A percentile compares a stretch with the other conserved stretches of the same genome.
phyloP scores from a whole-genome alignment of 92 coral and sea anemone species.

The Zoanthus gigantus region DNA sequence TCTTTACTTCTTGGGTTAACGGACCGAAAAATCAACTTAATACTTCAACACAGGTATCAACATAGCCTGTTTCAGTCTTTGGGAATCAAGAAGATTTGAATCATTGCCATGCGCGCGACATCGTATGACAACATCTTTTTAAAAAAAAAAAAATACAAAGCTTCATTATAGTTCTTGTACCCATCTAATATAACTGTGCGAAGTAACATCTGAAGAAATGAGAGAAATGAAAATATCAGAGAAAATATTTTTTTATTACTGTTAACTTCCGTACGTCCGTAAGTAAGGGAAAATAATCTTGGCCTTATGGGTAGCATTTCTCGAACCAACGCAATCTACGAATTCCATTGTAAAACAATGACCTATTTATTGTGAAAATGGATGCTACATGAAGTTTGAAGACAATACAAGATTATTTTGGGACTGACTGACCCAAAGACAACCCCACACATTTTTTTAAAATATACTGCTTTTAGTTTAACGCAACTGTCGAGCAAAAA shows the following conservation, averaged over 20 bases:
- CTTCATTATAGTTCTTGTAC: background rate
- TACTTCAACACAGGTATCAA: too few species aligned
- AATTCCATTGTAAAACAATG: constrained; percentile 38
- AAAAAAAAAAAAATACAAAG: background rate
- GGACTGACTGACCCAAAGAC: background rate
- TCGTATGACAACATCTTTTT: background rate
- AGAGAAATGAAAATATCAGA: background rate
- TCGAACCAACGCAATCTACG: constrained; percentile 1
- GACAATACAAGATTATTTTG: constrained; percentile 29
- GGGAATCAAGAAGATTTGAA: background rate
- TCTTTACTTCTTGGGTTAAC: too few species aligned
- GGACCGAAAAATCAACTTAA: too few species aligned
- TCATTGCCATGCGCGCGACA: background rate
- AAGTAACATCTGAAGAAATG: too few species aligned
- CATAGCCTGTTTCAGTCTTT: background rate
- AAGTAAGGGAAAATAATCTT: background rate
- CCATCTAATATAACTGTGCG: background rate
- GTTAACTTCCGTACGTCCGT: constrained; percentile 3
- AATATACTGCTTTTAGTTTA: background rate
- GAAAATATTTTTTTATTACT: background rate
- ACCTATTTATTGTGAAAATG: constrained; percentile 32
- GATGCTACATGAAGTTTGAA: background rate
- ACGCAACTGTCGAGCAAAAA: background rate
- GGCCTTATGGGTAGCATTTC: background rate
- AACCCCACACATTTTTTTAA: background rate